Evolutionary conservation across 2,113 vertebrate species (phyloP).

Genomic region (Diglossa brunneiventris): DNA sequence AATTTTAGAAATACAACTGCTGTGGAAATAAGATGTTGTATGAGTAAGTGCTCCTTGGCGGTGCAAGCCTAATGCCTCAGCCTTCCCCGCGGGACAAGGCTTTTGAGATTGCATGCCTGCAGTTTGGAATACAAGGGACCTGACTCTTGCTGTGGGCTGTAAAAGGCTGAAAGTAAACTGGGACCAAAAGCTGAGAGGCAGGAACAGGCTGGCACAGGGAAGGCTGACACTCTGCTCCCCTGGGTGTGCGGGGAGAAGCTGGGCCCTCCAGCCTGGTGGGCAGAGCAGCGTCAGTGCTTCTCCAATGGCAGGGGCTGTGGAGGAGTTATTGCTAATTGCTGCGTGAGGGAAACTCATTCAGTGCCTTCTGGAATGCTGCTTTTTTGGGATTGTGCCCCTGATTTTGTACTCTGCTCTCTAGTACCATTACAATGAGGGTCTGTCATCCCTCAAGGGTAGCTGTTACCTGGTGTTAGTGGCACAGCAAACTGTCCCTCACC

Average conservation of each 20-base stretch:
- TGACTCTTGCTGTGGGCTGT: neutral
- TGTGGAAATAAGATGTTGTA: neutral
- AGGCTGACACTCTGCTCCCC: neutral
- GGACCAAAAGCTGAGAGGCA: neutral
- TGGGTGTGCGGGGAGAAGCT: neutral
- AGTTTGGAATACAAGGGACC: neutral
- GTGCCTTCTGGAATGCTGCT: neutral
- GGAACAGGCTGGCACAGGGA: neutral
- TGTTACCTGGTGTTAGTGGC: neutral
- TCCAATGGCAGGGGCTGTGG: neutral
- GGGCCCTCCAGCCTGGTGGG: neutral
- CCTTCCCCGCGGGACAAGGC: neutral
- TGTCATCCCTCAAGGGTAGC: neutral
- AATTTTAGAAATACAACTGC: neutral
- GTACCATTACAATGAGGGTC: neutral
- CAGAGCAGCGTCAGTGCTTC: neutral
- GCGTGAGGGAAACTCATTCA: accelerated
- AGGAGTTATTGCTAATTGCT: neutral
- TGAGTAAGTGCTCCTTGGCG: neutral
- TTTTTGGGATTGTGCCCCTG: neutral
- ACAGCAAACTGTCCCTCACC: neutral
- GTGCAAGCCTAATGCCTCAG: neutral
- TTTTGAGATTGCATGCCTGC: neutral
- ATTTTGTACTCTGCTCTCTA: neutral
- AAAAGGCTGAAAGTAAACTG: neutral